A percentile compares a stretch with the other conserved stretches of the same genome.
Conservation (phyloP, 2,113 vertebrate species). For the Tylochromis polylepis region DNA sequence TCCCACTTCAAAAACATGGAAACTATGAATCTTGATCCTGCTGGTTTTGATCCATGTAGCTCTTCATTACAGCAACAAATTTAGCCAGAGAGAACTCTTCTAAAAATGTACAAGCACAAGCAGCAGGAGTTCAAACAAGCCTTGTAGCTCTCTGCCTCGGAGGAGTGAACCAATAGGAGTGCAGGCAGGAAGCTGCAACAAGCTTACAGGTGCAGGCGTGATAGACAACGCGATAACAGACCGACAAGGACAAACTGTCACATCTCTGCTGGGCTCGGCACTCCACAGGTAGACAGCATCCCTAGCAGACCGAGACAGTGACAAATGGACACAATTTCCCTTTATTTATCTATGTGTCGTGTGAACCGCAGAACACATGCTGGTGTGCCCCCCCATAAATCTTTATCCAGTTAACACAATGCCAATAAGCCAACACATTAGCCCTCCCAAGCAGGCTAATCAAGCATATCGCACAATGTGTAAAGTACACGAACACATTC, state of each 20-base stretch:
- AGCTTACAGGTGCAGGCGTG: conserved; percentile 9
- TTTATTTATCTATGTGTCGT: conserved; percentile 62
- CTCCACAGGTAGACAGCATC: conserved; percentile 40
- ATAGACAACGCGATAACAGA: conserved; percentile 31
- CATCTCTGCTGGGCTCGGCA: conserved; percentile 20
- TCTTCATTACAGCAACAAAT: background rate
- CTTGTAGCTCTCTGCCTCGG: background rate
- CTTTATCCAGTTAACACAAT: conserved; percentile 63
- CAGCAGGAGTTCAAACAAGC: conserved; percentile 6
- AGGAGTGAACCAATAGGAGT: background rate
- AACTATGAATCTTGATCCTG: background rate
- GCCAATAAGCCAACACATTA: conserved; percentile 59
- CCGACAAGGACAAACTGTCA: conserved; percentile 37
- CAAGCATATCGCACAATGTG: conserved; percentile 14
- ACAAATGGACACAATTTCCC: conserved; percentile 67
- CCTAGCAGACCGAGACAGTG: conserved; percentile 28
- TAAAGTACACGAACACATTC: conserved; percentile 1
- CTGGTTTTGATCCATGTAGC: background rate
- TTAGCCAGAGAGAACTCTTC: background rate
- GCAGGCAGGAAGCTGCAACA: background rate
- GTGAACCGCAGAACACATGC: conserved; percentile 47
- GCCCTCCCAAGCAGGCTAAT: conserved; percentile 44
- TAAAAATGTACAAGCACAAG: conserved; percentile 1
- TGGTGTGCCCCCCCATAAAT: conserved; percentile 55
- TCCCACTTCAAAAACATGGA: background rate